Conservation (phyloP, 2,113 vertebrate genomes). For the Psettodes erumei region DNA sequence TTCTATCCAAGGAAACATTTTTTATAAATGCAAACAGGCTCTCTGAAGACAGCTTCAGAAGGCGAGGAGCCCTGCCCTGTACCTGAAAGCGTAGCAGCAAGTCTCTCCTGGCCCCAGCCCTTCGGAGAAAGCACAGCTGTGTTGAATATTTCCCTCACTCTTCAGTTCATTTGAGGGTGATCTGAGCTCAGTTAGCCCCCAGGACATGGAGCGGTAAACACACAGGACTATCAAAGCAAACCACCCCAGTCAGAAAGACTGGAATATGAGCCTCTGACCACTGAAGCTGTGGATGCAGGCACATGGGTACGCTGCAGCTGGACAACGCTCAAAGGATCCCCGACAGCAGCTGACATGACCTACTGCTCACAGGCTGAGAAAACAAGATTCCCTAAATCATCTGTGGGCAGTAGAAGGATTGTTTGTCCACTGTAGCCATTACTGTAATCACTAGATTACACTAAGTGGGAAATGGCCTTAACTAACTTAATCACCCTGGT, state of each 20-base stretch:
- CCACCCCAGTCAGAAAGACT: slow-evolving; percentile 79
- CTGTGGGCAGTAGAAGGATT: slow-evolving; percentile 32
- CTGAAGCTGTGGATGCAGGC: slow-evolving; percentile 54
- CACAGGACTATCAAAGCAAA: slow-evolving; percentile 82
- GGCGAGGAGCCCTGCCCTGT: slow-evolving; percentile 50
- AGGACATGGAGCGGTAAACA: slow-evolving; percentile 80
- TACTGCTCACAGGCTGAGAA: slow-evolving; percentile 51
- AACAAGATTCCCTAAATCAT: slow-evolving; percentile 53
- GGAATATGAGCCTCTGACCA: slow-evolving; percentile 76
- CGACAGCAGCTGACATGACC: slow-evolving; percentile 55
- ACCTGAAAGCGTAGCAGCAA: slow-evolving; percentile 60
- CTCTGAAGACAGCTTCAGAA: slow-evolving; percentile 71
- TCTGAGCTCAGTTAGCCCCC: slow-evolving; percentile 76
- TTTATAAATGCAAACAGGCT: slow-evolving; percentile 76
- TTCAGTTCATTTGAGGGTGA: slow-evolving; percentile 81
- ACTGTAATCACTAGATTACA: slow-evolving; percentile 47
- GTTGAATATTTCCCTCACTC: slow-evolving; percentile 84
- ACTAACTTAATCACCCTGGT: slow-evolving; percentile 32
- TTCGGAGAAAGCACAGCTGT: slow-evolving; percentile 76
- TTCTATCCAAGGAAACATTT: slow-evolving; percentile 74
- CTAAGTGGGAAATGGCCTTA: slow-evolving; percentile 35
- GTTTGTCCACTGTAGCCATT: slow-evolving; percentile 48
- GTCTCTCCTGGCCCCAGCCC: slow-evolving; percentile 55
- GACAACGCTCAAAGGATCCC: slow-evolving; percentile 58
- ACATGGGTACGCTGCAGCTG: slow-evolving; percentile 53